Evolutionary conservation across 2,113 vertebrate species (phyloP), one percentile per base, ranked within the genome.

Genomic region (Gila orcuttii): DNA sequence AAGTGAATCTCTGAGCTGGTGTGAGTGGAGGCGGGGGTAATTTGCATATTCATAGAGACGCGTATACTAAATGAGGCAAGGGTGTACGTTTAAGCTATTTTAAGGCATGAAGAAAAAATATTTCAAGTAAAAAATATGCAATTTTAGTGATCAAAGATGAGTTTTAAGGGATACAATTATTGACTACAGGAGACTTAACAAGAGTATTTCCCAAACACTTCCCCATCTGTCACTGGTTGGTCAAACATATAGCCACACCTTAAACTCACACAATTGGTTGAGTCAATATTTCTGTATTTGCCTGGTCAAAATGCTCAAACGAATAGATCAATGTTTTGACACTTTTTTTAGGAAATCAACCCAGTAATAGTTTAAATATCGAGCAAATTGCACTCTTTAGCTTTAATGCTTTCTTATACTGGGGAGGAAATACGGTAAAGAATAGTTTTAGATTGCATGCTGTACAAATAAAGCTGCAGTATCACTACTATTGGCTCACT

Each of bases 401-500:
- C 42, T 74, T 6, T 74, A 74, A 74, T 47, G 23, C 1, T 28
- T 28, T 8, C 23, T 28, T 47, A 47, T 4, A 17, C 39, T 17
- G 39, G 39, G 2, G 23, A 64, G 4, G n/a, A 25, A 64, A 62
- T 62, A n/a, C 23, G 25, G 3, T 42, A 39, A 23, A 79, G 23
- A 0, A 59, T 31, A 25, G 23, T 7, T 59, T 74, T 39, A 39
- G 28, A 25, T 31, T 19, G 33, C 69, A 45, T 31, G 23, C 50
- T 55, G 33, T 31, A 31, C 17, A 75, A 28, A 45, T 0, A 47
- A 28, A 4, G 36, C 68, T 77, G 59, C 28, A 2, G 25, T 68
- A 31, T 36, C 39, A 11, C n/a, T 77, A 13, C 59, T 2, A 33
- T 28, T 39, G 79, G 66, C 59, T 89, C 62, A 79, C 71, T 50